Conservation (phyloP, 2,888 invertebrate species). For the Acronicta leporina region DNA sequence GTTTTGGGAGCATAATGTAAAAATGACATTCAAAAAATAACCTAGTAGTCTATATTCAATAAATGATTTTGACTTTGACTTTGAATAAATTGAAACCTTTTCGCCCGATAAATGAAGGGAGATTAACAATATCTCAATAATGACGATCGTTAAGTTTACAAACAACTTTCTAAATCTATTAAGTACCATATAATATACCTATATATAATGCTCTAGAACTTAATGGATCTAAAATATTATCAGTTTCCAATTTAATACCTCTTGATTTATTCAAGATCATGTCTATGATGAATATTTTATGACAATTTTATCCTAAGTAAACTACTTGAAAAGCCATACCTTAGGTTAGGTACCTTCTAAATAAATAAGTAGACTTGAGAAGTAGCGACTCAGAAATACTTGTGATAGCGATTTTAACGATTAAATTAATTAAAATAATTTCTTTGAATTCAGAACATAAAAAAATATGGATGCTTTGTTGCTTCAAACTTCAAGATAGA, state of each 20-base stretch:
- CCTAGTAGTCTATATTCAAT: too few species aligned
- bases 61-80: too few species aligned
- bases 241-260: conserved; percentile 18
- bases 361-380: background rate
- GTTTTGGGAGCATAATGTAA: too few species aligned
- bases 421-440: too few species aligned
- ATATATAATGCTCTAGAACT: conserved; percentile 14
- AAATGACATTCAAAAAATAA: too few species aligned
- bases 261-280: conserved; percentile 35
- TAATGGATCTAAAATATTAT: conserved; percentile 14
- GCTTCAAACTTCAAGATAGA: too few species aligned
- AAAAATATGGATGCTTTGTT: too few species aligned
- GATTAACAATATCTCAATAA: background rate
- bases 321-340: conserved; percentile 18
- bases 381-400: too few species aligned
- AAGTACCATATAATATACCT: background rate
- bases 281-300: conserved; percentile 28
- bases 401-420: too few species aligned
- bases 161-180: background rate
- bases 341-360: background rate
- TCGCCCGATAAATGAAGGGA: too few species aligned
- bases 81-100: too few species aligned
- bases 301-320: conserved; percentile 23
- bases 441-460: too few species aligned
- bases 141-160: background rate